Evolutionary conservation across 2,797 vertebrate genomes (phyloP).

Genomic region (Tachyglossus aculeatus): DNA sequence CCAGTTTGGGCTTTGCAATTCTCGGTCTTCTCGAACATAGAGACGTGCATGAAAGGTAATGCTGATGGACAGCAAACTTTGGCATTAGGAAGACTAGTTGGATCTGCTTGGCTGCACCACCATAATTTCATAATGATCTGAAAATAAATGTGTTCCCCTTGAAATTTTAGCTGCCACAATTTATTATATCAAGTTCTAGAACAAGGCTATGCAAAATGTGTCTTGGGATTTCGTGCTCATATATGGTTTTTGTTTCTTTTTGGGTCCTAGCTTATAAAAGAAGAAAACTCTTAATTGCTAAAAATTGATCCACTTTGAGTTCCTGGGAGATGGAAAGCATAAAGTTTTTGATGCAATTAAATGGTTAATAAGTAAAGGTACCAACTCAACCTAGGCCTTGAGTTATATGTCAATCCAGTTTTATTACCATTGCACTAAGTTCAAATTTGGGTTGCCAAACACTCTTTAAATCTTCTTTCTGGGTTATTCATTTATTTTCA

Average conservation of each 20-base stretch:
- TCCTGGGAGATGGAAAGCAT: neutral
- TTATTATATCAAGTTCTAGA: constrained; percentile 35
- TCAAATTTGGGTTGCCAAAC: constrained; percentile 39
- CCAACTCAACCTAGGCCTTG: neutral
- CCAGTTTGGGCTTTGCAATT: too few relatives aligned
- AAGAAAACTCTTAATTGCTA: neutral
- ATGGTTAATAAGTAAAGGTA: neutral
- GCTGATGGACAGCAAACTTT: constrained; percentile 43
- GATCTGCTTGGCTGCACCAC: constrained; percentile 31
- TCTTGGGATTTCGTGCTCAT: neutral
- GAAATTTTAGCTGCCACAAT: constrained; percentile 40
- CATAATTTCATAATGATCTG: constrained; percentile 51
- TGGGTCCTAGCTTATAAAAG: neutral
- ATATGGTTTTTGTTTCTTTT: neutral
- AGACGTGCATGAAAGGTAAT: constrained; percentile 27
- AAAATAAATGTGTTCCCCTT: constrained; percentile 57
- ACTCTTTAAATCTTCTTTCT: constrained; percentile 37
- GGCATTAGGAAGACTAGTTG: constrained; percentile 22
- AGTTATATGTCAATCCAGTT: constrained; percentile 31
- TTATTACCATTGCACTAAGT: constrained; percentile 43
- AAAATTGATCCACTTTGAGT: neutral
- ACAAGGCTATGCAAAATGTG: neutral
- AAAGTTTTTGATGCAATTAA: neutral
- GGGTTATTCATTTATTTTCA: constrained; percentile 24
- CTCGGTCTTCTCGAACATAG: constrained; percentile 7